Evolutionary conservation across 1,140 invertebrate genomes (phyloP), one percentile per base, ranked within the genome.

Genomic region (Trypoxylus dichotomus): DNA sequence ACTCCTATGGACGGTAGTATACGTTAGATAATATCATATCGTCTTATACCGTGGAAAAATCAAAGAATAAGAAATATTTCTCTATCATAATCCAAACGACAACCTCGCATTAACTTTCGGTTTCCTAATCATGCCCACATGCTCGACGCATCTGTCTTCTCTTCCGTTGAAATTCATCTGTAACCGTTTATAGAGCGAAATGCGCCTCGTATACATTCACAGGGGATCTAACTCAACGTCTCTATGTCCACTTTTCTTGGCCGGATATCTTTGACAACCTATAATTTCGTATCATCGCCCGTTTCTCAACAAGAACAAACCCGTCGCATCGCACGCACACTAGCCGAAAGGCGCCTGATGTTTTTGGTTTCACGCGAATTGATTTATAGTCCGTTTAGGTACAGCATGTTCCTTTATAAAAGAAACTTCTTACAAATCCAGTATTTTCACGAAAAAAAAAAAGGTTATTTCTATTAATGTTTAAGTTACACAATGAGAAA

Each of bases 261-360:
- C 60, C 60, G 60, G 60, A 68, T 68, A 68, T 68, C 60, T 68
- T 68, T 68, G 60, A 68, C 60, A 68, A 29, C 60, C 60, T 29
- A 24, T 68, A 68, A 68, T 68, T 68, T 68, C 60, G 10, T 21
- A 60, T 60, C 58, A 60, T 60, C 58, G 21, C 58, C 58, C n/a
- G 21, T 8, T 37, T 37, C 60, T 29, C 47, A 19, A 54, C 15
- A 54, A 54, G 60, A 24, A 5, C 60, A 29, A 3, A 27, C 24
- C 19, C 27, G 11, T 27, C 25, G 10, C 60, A 24, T 68, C 11
- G 60, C 60, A 29, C 60, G 27, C 60, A 29, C 60, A 5, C 27
- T 21, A 7, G 13, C 5, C 21, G 21, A 24, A 24, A 6, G 47
- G 5, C 19, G 19, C 19, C 19, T 15, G 19, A n/a, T 54, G 47